Conservation (phyloP, 1,140 invertebrate genomes). For the Oryzaephilus surinamensis region DNA sequence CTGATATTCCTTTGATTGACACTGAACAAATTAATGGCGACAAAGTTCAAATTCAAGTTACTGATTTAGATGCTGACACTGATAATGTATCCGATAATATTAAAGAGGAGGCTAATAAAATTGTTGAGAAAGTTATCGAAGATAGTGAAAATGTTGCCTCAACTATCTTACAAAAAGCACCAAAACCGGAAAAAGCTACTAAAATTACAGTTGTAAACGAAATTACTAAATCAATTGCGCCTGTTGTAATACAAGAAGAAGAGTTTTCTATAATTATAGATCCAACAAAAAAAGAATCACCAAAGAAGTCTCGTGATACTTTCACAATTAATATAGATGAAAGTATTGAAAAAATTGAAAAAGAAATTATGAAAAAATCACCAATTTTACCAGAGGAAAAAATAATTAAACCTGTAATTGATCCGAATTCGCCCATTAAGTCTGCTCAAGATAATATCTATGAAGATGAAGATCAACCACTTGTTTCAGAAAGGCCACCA, state of each 20-base stretch:
- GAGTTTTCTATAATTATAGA: slow-evolving; percentile 26
- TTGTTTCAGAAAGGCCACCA: slow-evolving; percentile 24
- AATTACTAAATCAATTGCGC: slow-evolving; percentile 23
- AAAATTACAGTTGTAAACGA: slow-evolving; percentile 18
- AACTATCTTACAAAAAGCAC: no score
- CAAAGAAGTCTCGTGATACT: slow-evolving; percentile 23
- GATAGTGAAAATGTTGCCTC: no score
- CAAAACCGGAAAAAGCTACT: not conserved
- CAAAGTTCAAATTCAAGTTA: slow-evolving; percentile 5
- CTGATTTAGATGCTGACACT: slow-evolving; percentile 6
- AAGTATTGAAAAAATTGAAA: slow-evolving; percentile 22
- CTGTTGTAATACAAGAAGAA: slow-evolving; percentile 25
- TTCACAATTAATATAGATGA: slow-evolving; percentile 24
- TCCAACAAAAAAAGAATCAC: slow-evolving; percentile 19
- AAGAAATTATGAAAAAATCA: slow-evolving; percentile 25
- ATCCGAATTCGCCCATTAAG: slow-evolving; percentile 16
- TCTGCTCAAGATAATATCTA: slow-evolving; percentile 23
- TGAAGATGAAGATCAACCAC: slow-evolving; percentile 22
- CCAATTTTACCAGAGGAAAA: slow-evolving; percentile 24
- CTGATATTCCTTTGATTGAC: slow-evolving; percentile 5
- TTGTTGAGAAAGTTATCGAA: not conserved
- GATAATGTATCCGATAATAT: not conserved
- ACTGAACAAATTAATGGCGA: no score
- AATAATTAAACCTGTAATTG: slow-evolving; percentile 18
- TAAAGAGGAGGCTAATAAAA: not conserved